Conservation (phyloP, 2,113 vertebrate genomes). For the Polypterus bichir region DNA sequence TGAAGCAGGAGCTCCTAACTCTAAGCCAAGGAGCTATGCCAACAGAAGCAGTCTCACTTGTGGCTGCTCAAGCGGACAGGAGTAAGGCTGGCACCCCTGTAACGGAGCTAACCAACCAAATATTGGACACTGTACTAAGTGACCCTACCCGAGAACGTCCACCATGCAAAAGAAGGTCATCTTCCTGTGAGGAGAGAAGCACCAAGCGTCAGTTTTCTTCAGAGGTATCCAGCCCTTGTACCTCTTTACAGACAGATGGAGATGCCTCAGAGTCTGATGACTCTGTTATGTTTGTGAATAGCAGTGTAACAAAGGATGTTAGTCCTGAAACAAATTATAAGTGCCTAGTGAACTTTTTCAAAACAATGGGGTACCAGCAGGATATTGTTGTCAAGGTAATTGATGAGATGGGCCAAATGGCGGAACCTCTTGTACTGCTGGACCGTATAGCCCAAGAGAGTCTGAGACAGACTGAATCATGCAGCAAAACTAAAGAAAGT, state of each 20-base stretch:
- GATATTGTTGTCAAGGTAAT: constrained; percentile 85
- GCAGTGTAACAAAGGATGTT: constrained; percentile 48
- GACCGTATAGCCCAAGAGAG: constrained; percentile 83
- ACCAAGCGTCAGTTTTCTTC: constrained; percentile 84
- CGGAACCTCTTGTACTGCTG: constrained; percentile 73
- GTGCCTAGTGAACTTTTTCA: constrained; percentile 92
- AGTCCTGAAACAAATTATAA: constrained; percentile 83
- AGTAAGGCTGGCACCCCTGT: constrained; percentile 75
- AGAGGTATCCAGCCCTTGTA: constrained; percentile 30
- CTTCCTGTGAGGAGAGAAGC: constrained; percentile 74
- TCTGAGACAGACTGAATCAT: constrained; percentile 20
- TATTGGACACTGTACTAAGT: constrained; percentile 51
- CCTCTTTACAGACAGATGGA: constrained; percentile 12
- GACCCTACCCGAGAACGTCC: constrained; percentile 53
- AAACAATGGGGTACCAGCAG: constrained; percentile 89
- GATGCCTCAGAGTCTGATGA: constrained; percentile 24
- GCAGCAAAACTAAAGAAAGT: constrained; percentile 28
- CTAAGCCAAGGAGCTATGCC: constrained; percentile 50
- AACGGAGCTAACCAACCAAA: constrained; percentile 78
- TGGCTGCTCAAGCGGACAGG: constrained; percentile 52
- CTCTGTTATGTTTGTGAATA: constrained; percentile 32
- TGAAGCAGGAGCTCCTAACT: constrained; percentile 78
- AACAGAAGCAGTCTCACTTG: background rate
- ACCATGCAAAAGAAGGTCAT: constrained; percentile 78
- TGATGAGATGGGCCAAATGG: constrained; percentile 61